These are phyloP conservation scores for Malurus cyaneus DNA, from an alignment of 2,113 vertebrate genomes.

Conservation along the genomic window DNA sequence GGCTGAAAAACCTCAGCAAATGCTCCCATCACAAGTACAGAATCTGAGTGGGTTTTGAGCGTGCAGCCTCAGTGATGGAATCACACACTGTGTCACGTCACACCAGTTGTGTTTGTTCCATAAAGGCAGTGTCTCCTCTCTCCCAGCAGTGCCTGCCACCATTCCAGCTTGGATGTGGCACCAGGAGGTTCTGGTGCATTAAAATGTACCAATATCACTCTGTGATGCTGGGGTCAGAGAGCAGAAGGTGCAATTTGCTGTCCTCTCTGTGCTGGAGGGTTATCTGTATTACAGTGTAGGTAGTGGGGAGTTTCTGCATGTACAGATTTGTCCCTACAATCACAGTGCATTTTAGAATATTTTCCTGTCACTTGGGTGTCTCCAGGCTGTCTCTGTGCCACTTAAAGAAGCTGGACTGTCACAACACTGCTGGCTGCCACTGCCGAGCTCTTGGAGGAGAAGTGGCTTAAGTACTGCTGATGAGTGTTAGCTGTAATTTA, in stretches of 20 bases:
- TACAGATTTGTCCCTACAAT: neutral
- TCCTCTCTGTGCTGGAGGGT: neutral
- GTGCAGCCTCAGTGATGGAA: neutral
- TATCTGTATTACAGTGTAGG: neutral
- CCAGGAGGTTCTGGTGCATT: neutral
- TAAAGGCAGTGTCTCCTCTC: neutral
- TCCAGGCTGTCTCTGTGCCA: neutral
- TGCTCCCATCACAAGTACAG: neutral
- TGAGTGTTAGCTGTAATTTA: slow-evolving; percentile 29
- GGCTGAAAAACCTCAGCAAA: neutral
- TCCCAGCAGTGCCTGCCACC: neutral
- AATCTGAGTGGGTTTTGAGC: neutral
- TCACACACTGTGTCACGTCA: too few relatives aligned
- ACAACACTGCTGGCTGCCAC: neutral
- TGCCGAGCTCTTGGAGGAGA: neutral
- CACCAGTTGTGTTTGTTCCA: neutral
- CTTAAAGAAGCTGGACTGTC: neutral
- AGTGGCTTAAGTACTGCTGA: slow-evolving; percentile 20
- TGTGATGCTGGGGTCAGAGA: neutral
- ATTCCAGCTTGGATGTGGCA: neutral
- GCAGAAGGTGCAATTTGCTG: neutral
- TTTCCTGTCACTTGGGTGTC: neutral
- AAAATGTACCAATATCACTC: neutral
- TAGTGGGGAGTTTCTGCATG: neutral
- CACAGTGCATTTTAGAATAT: neutral